Conservation (phyloP, 2,113 vertebrate genomes). For the Oxyura jamaicensis region DNA sequence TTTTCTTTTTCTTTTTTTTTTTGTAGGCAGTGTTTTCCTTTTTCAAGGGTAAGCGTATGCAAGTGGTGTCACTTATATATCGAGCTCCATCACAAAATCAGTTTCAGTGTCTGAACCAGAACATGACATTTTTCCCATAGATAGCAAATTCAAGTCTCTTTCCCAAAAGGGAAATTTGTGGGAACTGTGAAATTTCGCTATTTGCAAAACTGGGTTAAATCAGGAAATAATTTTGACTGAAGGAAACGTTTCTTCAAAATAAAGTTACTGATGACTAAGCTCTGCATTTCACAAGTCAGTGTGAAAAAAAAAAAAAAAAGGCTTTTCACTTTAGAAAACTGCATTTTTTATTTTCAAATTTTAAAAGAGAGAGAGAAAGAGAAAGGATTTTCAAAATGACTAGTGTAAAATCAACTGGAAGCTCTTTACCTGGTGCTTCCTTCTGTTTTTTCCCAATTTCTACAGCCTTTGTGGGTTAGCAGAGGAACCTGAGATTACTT, state of each 20-base stretch:
- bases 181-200: background rate
- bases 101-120: background rate
- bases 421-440: background rate
- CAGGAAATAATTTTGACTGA: background rate
- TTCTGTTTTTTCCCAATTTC: background rate
- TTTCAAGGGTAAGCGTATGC: background rate
- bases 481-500: background rate
- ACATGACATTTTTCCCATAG: background rate
- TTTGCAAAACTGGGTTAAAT: background rate
- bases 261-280: background rate
- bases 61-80: background rate
- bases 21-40: background rate
- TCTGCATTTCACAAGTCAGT: background rate
- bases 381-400: background rate
- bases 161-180: background rate
- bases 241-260: background rate
- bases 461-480: background rate
- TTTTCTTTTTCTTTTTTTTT: background rate
- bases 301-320: background rate
- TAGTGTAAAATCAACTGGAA: background rate
- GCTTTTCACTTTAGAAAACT: background rate
- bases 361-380: background rate
- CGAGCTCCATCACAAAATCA: background rate
- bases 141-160: background rate
- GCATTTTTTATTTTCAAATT: background rate